phyloP scores from a whole-genome alignment of 1,140 invertebrate genomes.

The Ditylenchus dipsaci region DNA sequence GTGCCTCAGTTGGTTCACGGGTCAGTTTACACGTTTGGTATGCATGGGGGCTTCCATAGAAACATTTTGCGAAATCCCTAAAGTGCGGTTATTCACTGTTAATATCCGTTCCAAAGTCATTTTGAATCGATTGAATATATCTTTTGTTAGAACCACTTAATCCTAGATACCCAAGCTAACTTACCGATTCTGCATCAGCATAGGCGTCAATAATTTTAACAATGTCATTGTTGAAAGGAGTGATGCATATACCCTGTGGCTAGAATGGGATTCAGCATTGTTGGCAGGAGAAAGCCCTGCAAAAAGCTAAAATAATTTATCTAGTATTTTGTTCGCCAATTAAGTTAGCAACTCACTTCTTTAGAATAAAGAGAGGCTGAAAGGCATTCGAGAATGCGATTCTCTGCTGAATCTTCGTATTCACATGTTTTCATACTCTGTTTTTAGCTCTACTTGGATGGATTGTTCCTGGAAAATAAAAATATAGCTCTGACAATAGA shows the following conservation, averaged over 20 bases:
- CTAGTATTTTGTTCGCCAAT: background rate
- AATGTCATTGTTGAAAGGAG: background rate
- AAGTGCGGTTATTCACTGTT: no score
- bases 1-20: no score
- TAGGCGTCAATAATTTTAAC: background rate
- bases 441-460: background rate
- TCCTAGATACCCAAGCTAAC: no score
- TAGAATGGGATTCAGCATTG: background rate
- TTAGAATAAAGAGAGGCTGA: background rate
- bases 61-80: no score
- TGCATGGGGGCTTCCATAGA: no score
- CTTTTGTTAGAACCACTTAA: no score
- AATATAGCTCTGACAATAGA: background rate
- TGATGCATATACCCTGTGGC: background rate
- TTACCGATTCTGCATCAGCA: no score
- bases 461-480: background rate
- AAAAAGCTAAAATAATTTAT: background rate
- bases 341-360: background rate
- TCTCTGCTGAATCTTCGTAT: background rate
- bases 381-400: conserved; percentile 1
- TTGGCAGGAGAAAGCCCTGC: background rate
- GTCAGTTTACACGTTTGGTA: no score
- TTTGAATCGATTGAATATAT: no score
- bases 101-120: no score
- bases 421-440: background rate